Evolutionary conservation across 2,888 invertebrate genomes (phyloP).

Genomic region (Rambutsinella grinnellia): DNA sequence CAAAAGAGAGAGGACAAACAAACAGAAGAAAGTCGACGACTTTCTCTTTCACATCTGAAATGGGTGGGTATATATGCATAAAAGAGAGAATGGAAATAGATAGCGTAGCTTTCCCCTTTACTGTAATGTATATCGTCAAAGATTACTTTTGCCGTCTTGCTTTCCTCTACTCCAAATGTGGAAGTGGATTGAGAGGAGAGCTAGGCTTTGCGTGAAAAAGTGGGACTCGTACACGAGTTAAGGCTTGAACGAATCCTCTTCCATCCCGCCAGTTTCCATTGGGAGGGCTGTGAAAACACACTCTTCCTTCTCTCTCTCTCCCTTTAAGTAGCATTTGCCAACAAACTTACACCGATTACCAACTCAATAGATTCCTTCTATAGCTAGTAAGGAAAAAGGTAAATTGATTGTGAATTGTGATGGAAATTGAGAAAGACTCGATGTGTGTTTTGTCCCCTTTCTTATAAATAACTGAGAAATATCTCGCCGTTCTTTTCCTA

Average conservation of each 20-base stretch:
- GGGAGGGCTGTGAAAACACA: constrained; percentile 27
- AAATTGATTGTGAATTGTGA: background rate
- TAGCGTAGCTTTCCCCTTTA: constrained; percentile 19
- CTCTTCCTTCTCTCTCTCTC: constrained; percentile 12
- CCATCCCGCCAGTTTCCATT: constrained; percentile 41
- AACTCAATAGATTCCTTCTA: background rate
- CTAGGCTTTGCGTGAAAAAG: background rate
- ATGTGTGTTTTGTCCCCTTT: too few relatives aligned
- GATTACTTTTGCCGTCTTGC: constrained; percentile 23
- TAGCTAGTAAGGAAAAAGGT: background rate
- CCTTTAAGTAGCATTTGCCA: background rate
- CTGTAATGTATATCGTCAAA: constrained; percentile 34
- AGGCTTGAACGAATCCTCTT: constrained; percentile 24
- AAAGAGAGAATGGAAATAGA: constrained; percentile 27
- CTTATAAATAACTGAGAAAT: background rate
- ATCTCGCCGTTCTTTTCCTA: background rate
- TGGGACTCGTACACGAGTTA: constrained; percentile 11
- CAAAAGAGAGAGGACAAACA: background rate
- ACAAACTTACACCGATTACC: background rate
- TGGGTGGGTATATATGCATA: background rate
- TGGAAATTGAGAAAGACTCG: background rate
- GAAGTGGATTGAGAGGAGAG: background rate
- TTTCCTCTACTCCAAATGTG: background rate
- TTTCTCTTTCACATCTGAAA: constrained; percentile 1
- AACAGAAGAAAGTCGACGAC: background rate